A percentile compares a stretch with the other conserved stretches of the same genome.
Conservation (phyloP, 1,140 invertebrate genomes). For the Drosophila mayri region DNA sequence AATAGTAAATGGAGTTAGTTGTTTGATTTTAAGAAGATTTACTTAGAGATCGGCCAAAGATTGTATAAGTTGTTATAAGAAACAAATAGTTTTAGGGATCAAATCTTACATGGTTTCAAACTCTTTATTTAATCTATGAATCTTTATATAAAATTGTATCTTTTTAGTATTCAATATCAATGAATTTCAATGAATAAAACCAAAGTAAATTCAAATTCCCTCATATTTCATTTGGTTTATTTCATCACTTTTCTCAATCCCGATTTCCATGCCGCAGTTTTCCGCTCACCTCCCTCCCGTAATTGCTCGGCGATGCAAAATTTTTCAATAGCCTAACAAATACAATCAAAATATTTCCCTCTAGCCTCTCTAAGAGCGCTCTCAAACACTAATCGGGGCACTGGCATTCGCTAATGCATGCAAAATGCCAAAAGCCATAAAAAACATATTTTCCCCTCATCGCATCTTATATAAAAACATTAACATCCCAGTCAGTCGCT, state of each 20-base stretch:
- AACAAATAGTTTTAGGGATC: neutral
- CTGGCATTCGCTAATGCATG: constrained; percentile 69
- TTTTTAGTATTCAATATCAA: too few species aligned
- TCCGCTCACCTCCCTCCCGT: neutral
- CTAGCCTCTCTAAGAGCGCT: constrained; percentile 22
- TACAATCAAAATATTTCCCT: constrained; percentile 69
- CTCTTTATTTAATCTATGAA: neutral
- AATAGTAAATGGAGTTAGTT: neutral
- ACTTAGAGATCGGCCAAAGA: too few species aligned
- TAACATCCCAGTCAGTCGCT: constrained; percentile 37
- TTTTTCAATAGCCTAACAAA: constrained; percentile 64
- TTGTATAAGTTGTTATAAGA: neutral
- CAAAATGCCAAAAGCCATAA: constrained; percentile 79
- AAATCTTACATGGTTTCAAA: neutral
- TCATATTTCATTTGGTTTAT: neutral
- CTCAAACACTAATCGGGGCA: constrained; percentile 4
- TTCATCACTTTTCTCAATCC: neutral
- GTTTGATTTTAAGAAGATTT: neutral
- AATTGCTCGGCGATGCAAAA: constrained; percentile 43
- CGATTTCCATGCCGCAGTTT: constrained; percentile 8
- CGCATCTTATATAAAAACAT: constrained; percentile 69
- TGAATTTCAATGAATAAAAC: neutral
- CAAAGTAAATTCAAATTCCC: neutral
- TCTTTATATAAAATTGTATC: neutral
- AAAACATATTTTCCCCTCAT: constrained; percentile 68